Evolutionary conservation across 2,888 invertebrate species (phyloP).

Genomic region (Lymantria monacha): DNA sequence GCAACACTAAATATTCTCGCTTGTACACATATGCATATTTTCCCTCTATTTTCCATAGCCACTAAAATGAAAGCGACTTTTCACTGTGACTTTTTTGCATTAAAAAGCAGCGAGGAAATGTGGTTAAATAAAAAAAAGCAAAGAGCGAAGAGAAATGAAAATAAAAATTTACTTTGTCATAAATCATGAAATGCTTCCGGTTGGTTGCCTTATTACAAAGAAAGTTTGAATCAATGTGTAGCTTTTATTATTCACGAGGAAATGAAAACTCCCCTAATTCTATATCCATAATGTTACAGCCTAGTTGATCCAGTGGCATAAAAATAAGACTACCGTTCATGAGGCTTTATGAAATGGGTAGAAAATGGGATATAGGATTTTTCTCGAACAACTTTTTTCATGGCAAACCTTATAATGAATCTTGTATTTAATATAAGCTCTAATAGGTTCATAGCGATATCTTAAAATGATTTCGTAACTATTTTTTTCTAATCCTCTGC

Average conservation of each 20-base stretch:
- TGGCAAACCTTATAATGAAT: too few species aligned
- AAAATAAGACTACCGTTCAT: too few species aligned
- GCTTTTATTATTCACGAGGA: conserved; percentile 54
- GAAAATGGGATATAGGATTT: too few species aligned
- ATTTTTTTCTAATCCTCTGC: too few species aligned
- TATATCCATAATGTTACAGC: not conserved
- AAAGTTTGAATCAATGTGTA: conserved; percentile 69
- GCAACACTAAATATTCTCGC: conserved; percentile 53
- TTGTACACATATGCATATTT: conserved; percentile 66
- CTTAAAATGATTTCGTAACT: too few species aligned
- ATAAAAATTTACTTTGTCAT: conserved; percentile 80
- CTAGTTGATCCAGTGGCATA: too few species aligned
- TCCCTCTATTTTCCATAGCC: conserved; percentile 70
- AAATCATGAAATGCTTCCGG: conserved; percentile 78
- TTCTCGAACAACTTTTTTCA: too few species aligned
- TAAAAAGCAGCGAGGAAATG: conserved; percentile 71
- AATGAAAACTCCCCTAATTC: conserved; percentile 47
- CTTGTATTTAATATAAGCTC: too few species aligned
- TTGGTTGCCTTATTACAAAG: conserved; percentile 70
- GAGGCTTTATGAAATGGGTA: too few species aligned
- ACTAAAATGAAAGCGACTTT: conserved; percentile 76
- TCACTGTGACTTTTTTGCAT: conserved; percentile 68
- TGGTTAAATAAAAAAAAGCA: conserved; percentile 63
- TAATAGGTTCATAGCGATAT: too few species aligned
- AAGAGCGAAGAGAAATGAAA: conserved; percentile 74